Base-by-base conservation (phyloP, 1,140 invertebrate genomes). In the Drosophila burlai region DNA sequence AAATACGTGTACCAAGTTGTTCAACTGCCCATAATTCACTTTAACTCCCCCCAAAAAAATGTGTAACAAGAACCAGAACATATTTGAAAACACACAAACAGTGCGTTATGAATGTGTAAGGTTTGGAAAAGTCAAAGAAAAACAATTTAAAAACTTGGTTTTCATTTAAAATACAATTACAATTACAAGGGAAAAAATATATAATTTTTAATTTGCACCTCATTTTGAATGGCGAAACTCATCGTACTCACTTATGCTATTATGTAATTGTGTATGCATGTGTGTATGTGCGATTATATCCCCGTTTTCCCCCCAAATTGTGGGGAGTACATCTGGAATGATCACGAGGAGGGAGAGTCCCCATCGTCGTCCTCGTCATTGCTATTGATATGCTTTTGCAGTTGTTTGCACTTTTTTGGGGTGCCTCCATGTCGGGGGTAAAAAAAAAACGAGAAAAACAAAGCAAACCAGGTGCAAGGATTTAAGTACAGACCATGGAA, bases 331-430 rank as follows among this genome's bases (percentile, higher is more conserved):
- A 59, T 34, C 26, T 42, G 43, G 29, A 71, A 49, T 72, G 68
- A 63, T 61, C 74, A 45, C 45, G 55, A 18, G 74, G 50, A 60
- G 47, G 21, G 43, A 45, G 5, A 11, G 43, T 46, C 46, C 24
- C 9, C 83, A 65, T 82, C 62, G 76, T 71, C 80, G 72, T 83
- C 83, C 77, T 76, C 83, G 82, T 87, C 66, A 82, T 76, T 75
- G 81, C 78, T 66, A 86, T 83, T 86, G 83, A 86, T 86, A 86
- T 86, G 83, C 66, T 80, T 85, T 74, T 84, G 77, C 82, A 81
- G 67, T 81, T 84, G 82, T 85, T 80, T 72, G 83, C 83, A 83
- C 63, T 66, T 83, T 80, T 80, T 79, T 21, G 80, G 65, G 10
- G 42, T 31, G 31, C 45, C 36, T 18, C 11, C 21, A 4, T 34